Percentiles rank a stretch among this genome's conserved stretches.
These are phyloP conservation scores for Amblyopsis rosae DNA, from an alignment of 2,113 vertebrate species.

Conservation along the genomic window DNA sequence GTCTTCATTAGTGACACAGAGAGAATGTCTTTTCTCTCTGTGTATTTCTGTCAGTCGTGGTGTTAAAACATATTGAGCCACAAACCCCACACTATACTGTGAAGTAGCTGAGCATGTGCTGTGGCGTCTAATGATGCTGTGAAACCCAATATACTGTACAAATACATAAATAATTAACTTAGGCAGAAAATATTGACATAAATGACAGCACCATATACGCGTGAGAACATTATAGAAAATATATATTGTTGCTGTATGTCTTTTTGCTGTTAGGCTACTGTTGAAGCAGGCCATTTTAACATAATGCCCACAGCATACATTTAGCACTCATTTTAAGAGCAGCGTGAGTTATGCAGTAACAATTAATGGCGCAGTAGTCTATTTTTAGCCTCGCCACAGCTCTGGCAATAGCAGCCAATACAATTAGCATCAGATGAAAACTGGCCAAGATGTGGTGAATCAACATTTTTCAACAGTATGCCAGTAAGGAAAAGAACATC, in stretches of 20 bases:
- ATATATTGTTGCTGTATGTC: no score
- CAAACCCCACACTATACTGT: no score
- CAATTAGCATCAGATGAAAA: conserved; percentile 18
- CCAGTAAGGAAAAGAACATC: conserved; percentile 14
- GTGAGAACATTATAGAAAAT: no score
- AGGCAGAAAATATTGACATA: no score
- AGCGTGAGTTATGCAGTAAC: conserved; percentile 28
- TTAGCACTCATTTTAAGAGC: conserved; percentile 5
- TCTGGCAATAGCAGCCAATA: conserved; percentile 26
- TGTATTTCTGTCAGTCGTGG: background rate
- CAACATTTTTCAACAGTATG: conserved; percentile 8
- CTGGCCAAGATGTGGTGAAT: conserved; percentile 17
- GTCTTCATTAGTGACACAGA: background rate
- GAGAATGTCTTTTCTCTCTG: background rate
- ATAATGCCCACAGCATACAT: conserved; percentile 5
- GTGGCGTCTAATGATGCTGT: no score
- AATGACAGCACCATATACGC: no score
- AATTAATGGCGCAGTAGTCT: conserved; percentile 35
- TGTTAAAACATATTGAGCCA: no score
- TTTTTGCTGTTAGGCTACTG: background rate
- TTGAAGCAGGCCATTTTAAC: conserved; percentile 5
- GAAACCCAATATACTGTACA: no score
- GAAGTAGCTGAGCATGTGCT: no score
- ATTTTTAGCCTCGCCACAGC: conserved; percentile 32
- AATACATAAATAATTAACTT: no score